Evolutionary conservation across 1,140 invertebrate genomes (phyloP).

Genomic region (Brachionus plicatilis): DNA sequence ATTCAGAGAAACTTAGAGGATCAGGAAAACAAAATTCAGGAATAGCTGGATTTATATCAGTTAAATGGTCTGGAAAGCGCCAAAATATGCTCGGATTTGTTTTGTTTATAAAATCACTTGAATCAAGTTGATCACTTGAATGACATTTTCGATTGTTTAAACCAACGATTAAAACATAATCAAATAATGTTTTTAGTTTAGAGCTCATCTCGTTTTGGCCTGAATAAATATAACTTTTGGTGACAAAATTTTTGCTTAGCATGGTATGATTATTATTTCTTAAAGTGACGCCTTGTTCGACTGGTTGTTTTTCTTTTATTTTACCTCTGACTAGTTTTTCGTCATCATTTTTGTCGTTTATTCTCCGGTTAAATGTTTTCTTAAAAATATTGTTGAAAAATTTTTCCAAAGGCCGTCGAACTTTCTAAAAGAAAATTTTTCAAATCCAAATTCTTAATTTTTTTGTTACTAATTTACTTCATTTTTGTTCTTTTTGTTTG

Average conservation of each 20-base stretch:
- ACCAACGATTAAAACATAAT: conserved; percentile 19
- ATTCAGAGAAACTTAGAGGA: neutral
- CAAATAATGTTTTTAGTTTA: neutral
- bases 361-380: neutral
- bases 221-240: conserved; percentile 22
- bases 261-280: neutral
- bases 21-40: conserved; percentile 39
- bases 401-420: neutral
- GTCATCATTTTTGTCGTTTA: neutral
- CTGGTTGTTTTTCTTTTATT: neutral
- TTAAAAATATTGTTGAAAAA: conserved; percentile 29
- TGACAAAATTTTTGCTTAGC: neutral
- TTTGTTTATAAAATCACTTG: conserved; percentile 2
- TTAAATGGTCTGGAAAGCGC: neutral
- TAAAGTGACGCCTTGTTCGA: neutral
- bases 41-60: neutral
- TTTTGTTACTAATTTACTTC: neutral
- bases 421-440: neutral
- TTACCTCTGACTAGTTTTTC: neutral
- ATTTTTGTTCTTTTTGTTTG: neutral
- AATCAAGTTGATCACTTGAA: neutral
- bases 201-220: neutral
- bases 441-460: neutral
- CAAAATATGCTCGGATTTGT: conserved; percentile 3
- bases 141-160: neutral